Conservation (phyloP, 2,797 vertebrate species). For the Urophycis tenuis region DNA sequence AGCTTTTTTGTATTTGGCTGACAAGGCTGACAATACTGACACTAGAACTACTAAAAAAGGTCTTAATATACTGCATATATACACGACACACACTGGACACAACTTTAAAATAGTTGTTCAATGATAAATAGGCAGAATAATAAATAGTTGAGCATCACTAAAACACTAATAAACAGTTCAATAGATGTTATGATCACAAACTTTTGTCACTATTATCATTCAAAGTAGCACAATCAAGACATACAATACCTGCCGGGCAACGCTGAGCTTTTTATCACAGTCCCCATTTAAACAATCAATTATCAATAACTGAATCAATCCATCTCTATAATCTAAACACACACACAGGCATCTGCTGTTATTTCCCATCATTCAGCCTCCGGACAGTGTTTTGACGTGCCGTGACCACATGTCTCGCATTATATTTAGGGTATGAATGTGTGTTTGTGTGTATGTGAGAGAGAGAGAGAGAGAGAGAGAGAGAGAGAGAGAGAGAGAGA, state of each 20-base stretch:
- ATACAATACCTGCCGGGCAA: too few species aligned
- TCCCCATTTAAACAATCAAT: background rate
- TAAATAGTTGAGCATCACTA: too few species aligned
- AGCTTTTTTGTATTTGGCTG: too few species aligned
- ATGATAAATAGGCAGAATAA: too few species aligned
- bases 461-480: background rate
- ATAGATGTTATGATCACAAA: too few species aligned
- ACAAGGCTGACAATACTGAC: too few species aligned
- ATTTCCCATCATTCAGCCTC: constrained; percentile 28
- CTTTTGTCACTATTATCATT: too few species aligned
- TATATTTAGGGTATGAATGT: constrained; percentile 19
- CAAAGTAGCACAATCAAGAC: background rate
- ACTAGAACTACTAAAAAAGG: background rate
- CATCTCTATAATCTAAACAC: background rate
- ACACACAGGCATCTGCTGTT: constrained; percentile 10
- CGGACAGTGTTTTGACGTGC: constrained; percentile 34
- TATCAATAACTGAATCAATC: background rate
- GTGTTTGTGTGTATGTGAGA: too few species aligned
- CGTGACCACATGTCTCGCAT: constrained; percentile 38
- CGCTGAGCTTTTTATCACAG: too few species aligned
- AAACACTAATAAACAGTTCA: too few species aligned
- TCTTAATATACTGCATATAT: background rate
- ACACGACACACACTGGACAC: too few species aligned
- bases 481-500: background rate
- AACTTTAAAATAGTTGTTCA: too few species aligned